A percentile compares a stretch with the other conserved stretches of the same genome.
These are phyloP conservation scores for Bellardia bayeri DNA, from an alignment of 2,888 invertebrate species.

Conservation along the genomic window DNA sequence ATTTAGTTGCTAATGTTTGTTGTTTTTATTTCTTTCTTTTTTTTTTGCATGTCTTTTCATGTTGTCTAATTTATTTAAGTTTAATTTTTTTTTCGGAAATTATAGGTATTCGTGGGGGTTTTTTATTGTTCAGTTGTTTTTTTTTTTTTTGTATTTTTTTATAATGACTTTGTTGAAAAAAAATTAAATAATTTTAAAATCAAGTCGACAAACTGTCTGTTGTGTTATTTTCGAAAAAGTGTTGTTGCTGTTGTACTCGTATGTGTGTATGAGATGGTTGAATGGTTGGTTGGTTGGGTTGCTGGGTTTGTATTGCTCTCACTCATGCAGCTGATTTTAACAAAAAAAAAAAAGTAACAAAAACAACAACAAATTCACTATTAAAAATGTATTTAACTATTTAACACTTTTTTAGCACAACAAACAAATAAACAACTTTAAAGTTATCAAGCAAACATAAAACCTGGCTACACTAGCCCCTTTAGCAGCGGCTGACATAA, in stretches of 20 bases:
- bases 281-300: slow-evolving; percentile 23
- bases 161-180: slow-evolving; percentile 53
- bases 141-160: slow-evolving; percentile 9
- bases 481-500: neutral
- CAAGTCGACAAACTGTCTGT: slow-evolving; percentile 71
- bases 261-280: slow-evolving; percentile 24
- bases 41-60: neutral
- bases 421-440: slow-evolving; percentile 1
- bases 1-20: neutral
- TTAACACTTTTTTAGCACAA: slow-evolving; percentile 50
- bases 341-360: neutral
- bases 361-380: neutral
- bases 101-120: slow-evolving; percentile 22
- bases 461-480: neutral
- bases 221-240: slow-evolving; percentile 41
- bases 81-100: slow-evolving; percentile 25
- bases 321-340: slow-evolving; percentile 41
- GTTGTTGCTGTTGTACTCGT: neutral
- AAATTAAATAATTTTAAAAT: slow-evolving; percentile 48
- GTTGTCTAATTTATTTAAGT: slow-evolving; percentile 17
- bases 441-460: slow-evolving; percentile 27
- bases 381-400: slow-evolving; percentile 48
- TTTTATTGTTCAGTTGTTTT: slow-evolving; percentile 38
- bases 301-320: slow-evolving; percentile 24
- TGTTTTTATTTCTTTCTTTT: neutral